A percentile compares a stretch with the other conserved stretches of the same genome.
phyloP scores from a whole-genome alignment of 1,140 invertebrate species.

The Himalopsyche phryganea region DNA sequence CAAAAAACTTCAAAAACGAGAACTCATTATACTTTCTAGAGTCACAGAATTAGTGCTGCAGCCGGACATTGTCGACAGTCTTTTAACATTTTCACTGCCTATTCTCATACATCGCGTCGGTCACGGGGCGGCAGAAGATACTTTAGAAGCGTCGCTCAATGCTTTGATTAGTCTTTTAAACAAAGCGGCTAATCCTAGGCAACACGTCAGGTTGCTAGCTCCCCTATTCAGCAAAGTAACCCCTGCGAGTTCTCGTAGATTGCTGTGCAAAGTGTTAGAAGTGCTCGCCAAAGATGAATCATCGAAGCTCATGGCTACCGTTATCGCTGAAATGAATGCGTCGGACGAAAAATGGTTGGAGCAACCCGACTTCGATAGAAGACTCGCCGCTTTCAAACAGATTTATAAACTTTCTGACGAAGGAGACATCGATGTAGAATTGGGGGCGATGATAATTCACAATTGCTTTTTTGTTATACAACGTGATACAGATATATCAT shows the following conservation, averaged over 20 bases:
- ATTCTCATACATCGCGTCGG: constrained; percentile 66
- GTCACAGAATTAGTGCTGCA: constrained; percentile 71
- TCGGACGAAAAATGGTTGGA: constrained; percentile 83
- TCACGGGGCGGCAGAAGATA: constrained; percentile 61
- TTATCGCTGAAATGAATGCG: constrained; percentile 75
- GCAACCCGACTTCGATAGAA: constrained; percentile 83
- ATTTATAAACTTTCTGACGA: constrained; percentile 60
- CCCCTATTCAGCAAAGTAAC: constrained; percentile 63
- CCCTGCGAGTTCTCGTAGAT: constrained; percentile 59
- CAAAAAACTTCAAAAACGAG: constrained; percentile 59
- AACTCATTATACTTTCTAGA: constrained; percentile 76
- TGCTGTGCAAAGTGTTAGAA: constrained; percentile 58
- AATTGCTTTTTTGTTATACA: constrained; percentile 79
- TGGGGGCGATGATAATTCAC: constrained; percentile 71
- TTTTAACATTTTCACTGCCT: constrained; percentile 71
- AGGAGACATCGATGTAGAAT: constrained; percentile 57
- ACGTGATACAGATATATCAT: constrained; percentile 75
- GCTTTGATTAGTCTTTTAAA: constrained; percentile 72
- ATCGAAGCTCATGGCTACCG: constrained; percentile 40
- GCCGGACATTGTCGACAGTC: constrained; percentile 60
- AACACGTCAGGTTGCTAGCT: constrained; percentile 63
- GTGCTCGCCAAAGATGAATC: constrained; percentile 49
- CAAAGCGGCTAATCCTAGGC: constrained; percentile 61
- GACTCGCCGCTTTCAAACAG: constrained; percentile 69
- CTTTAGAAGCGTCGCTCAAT: constrained; percentile 55